Conservation (phyloP, 2,888 invertebrate genomes). For the Eupeodes latifasciatus region DNA sequence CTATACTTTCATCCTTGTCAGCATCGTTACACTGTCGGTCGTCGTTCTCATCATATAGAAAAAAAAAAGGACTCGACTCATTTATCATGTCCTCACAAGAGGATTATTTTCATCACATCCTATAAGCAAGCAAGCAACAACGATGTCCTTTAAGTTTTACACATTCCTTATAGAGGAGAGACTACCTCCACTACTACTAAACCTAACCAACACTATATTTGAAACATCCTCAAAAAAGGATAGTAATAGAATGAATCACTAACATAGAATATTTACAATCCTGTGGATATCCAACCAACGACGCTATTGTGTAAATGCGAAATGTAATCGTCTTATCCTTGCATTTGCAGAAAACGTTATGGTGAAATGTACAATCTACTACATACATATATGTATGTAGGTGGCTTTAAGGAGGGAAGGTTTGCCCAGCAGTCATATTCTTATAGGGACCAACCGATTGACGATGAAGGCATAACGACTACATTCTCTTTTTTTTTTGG, state of each 20-base stretch:
- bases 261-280: slow-evolving; percentile 60
- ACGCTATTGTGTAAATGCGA: slow-evolving; percentile 38
- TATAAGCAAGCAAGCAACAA: slow-evolving; percentile 10
- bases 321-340: slow-evolving; percentile 69
- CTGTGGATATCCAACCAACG: slow-evolving; percentile 8
- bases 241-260: slow-evolving; percentile 58
- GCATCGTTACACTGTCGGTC: not conserved
- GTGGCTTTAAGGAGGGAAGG: not conserved
- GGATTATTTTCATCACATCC: slow-evolving; percentile 64
- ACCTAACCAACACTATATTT: not conserved
- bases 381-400: not conserved
- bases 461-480: not conserved
- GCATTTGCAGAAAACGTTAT: slow-evolving; percentile 55
- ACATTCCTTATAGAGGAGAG: too few relatives aligned
- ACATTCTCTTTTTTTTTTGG: slow-evolving; percentile 15
- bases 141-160: not conserved
- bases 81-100: slow-evolving; percentile 58
- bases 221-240: slow-evolving; percentile 9
- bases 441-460: not conserved
- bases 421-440: slow-evolving; percentile 7
- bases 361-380: slow-evolving; percentile 45
- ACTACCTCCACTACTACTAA: not conserved
- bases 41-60: not conserved
- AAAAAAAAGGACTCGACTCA: slow-evolving; percentile 42
- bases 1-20: not conserved